These are phyloP conservation scores for Caenorhabditis sp. DNA, from an alignment of 2,888 invertebrate species.

Conservation along the genomic window DNA sequence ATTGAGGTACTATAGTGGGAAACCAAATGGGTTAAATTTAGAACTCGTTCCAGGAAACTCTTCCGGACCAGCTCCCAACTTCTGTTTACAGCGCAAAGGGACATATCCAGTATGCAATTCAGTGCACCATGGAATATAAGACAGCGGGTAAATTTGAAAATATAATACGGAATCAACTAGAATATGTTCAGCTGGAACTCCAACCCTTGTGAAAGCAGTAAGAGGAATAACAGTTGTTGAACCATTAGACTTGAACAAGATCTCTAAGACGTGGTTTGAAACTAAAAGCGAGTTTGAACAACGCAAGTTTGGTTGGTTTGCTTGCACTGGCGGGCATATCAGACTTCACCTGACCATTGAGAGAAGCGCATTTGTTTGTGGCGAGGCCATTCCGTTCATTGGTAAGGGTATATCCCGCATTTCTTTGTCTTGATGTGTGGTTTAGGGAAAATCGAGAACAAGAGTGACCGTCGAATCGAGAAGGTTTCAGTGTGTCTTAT, in stretches of 20 bases:
- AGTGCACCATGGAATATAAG: constrained; percentile 60
- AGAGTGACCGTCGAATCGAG: constrained; percentile 75
- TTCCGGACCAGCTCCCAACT: constrained; percentile 63
- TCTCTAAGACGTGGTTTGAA: constrained; percentile 70
- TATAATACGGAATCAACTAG: no score
- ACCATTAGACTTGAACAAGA: constrained; percentile 68
- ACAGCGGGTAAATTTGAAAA: no score
- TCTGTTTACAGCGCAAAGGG: constrained; percentile 62
- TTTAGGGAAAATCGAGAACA: constrained; percentile 77
- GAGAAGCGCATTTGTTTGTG: constrained; percentile 76
- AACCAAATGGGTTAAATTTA: background rate
- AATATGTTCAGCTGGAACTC: constrained; percentile 67
- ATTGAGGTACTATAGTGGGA: constrained; percentile 32
- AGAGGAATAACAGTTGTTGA: constrained; percentile 75
- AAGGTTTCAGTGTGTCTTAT: constrained; percentile 73
- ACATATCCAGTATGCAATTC: constrained; percentile 58
- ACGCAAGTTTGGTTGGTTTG: constrained; percentile 77
- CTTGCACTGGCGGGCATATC: constrained; percentile 78
- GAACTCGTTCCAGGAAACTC: constrained; percentile 48
- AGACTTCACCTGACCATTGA: constrained; percentile 70
- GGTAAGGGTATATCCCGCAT: constrained; percentile 49
- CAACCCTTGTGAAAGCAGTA: constrained; percentile 69
- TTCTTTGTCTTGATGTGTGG: constrained; percentile 10
- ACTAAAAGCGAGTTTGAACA: constrained; percentile 64
- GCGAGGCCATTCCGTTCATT: constrained; percentile 73